A percentile compares a stretch with the other conserved stretches of the same genome.
Evolutionary conservation across 2,797 vertebrate species (phyloP).

Genomic region (Muscicapa comitata): DNA sequence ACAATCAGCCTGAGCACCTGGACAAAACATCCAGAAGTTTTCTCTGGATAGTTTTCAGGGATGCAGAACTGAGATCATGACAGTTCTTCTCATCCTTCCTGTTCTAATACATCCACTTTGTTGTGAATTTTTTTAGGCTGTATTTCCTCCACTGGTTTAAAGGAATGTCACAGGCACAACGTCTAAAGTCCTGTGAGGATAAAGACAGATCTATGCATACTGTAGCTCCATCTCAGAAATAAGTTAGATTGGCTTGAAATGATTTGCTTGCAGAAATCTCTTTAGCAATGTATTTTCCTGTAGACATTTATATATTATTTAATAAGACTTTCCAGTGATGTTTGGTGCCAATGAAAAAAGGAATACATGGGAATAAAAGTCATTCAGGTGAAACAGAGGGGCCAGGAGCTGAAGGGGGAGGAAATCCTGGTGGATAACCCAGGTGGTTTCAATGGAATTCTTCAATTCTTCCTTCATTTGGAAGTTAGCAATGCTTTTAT

Average conservation of each 20-base stretch:
- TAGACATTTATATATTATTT: not conserved
- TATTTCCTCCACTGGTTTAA: not conserved
- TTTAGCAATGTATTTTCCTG: not conserved
- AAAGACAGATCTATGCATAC: not conserved
- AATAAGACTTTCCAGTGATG: not conserved
- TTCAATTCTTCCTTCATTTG: not conserved
- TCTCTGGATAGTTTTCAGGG: not conserved
- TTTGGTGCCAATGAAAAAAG: not conserved
- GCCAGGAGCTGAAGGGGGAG: not conserved
- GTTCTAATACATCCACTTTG: not conserved
- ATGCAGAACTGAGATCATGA: not conserved
- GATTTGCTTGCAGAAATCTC: not conserved
- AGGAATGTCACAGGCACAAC: not conserved
- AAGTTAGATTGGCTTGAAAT: not conserved
- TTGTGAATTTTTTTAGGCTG: not conserved
- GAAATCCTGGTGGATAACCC: not conserved
- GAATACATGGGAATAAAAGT: not conserved
- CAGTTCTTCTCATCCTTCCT: not conserved
- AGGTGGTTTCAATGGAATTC: rapidly evolving
- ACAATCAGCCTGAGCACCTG: not conserved
- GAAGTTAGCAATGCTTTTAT: rapidly evolving
- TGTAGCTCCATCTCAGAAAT: not conserved
- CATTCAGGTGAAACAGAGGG: not conserved
- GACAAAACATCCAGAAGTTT: not conserved
- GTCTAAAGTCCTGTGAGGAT: not conserved